Conservation (phyloP, 2,113 vertebrate species). For the Gallinago media region DNA sequence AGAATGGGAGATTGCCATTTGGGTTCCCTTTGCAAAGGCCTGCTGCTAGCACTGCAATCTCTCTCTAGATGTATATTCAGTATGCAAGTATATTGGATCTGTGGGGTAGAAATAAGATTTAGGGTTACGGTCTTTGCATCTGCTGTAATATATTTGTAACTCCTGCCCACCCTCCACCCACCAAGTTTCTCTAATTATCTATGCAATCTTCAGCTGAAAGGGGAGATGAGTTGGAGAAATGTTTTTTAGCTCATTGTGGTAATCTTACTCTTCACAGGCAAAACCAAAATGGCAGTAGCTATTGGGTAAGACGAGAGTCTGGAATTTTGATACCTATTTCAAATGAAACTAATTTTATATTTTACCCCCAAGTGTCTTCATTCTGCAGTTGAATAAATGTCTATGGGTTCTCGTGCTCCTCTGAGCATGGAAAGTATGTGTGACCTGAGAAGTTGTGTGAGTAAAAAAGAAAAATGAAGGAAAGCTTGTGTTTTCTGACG, state of each 20-base stretch:
- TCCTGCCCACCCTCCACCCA: neutral
- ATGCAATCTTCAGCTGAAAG: neutral
- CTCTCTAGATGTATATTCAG: rapidly evolving
- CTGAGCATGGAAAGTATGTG: neutral
- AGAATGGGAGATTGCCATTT: neutral
- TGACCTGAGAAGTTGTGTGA: neutral
- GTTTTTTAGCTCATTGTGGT: neutral
- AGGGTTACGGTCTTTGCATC: neutral
- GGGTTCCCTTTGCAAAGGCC: neutral
- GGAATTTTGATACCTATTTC: neutral
- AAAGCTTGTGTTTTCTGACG: neutral
- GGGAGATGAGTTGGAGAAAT: neutral
- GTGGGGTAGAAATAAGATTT: neutral
- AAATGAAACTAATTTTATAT: neutral
- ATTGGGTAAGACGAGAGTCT: neutral
- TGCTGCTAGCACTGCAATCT: neutral
- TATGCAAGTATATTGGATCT: neutral
- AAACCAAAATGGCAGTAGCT: neutral
- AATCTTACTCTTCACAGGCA: neutral
- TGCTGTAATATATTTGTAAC: neutral
- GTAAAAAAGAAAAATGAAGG: neutral
- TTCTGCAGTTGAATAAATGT: neutral
- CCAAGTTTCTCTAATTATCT: neutral
- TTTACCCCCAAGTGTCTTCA: neutral
- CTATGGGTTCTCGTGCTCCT: neutral